A percentile compares a stretch with the other conserved stretches of the same genome.
Conservation (phyloP, 2,888 invertebrate genomes). For the Drosophila neoperkinsi region DNA sequence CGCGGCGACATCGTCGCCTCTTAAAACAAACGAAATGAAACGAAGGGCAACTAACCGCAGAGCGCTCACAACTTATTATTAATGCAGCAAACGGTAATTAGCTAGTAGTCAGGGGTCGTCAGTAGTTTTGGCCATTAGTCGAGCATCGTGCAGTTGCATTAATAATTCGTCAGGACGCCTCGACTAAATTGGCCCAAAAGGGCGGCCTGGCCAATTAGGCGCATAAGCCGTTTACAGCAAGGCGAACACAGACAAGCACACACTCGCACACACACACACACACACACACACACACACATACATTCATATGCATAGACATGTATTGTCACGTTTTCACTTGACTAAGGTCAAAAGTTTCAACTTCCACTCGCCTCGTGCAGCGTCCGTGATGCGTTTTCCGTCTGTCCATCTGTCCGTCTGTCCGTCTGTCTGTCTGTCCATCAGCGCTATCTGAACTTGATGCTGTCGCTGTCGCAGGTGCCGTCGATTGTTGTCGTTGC, state of each 20-base stretch:
- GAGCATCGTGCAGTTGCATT: constrained; percentile 56
- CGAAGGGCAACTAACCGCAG: constrained; percentile 1
- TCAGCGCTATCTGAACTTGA: constrained; percentile 62
- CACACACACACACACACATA: constrained; percentile 1
- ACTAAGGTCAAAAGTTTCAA: constrained; percentile 75
- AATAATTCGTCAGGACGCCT: constrained; percentile 58
- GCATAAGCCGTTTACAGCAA: constrained; percentile 55
- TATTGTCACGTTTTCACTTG: constrained; percentile 73
- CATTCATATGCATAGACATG: background rate
- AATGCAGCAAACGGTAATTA: constrained; percentile 54
- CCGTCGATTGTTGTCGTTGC: constrained; percentile 25
- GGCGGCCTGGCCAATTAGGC: constrained; percentile 62
- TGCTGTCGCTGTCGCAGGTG: constrained; percentile 49
- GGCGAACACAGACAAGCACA: background rate
- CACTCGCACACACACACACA: constrained; percentile 1
- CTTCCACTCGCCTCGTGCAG: constrained; percentile 21
- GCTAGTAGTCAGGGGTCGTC: constrained; percentile 25
- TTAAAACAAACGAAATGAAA: background rate
- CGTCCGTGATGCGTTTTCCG: constrained; percentile 21
- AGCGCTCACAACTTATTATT: constrained; percentile 33
- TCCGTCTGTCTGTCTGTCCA: constrained; percentile 15
- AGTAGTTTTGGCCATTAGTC: constrained; percentile 37
- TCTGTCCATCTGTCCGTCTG: background rate
- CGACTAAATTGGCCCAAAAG: constrained; percentile 41
- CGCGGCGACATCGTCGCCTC: constrained; percentile 15